Evolutionary conservation across 2,113 vertebrate species (phyloP), one percentile per base, ranked within the genome.

Genomic region (Coreoperca whiteheadi): DNA sequence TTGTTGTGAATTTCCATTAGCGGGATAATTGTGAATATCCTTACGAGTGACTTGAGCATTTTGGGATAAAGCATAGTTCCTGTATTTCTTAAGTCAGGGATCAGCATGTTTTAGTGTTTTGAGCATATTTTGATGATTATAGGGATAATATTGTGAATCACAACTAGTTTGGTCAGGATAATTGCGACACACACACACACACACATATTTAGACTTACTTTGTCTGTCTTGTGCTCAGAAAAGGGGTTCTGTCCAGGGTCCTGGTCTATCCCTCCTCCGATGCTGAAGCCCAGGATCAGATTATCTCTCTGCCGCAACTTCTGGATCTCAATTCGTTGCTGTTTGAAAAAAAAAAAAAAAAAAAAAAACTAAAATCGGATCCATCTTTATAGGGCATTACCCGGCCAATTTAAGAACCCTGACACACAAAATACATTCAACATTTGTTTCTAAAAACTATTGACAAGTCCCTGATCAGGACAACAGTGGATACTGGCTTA

Each of bases 251-350:
- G 98, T 37, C 95, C 94, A 0, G 98, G 96, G 87, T 99, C 98
- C 91, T 99, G 98, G 83, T 99, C 98, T 14, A 99, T 99, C 71
- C 98, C 98, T 11, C 98, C 98, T 92, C 98, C 98, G 0, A 99
- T 99, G 91, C 98, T 99, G 95, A 99, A 99, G 20, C 98, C 98
- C 82, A 99, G 93, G 79, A 99, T 99, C 85, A 99, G 88, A 77
- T 98, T 96, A 10, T 97, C 96, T 30, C 96, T 96, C 46, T 98
- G 96, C 1, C 96, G 95, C 54, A 99, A 93, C 82, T 99, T 99
- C 30, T 95, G 92, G 82, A 99, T 99, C 95, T 99, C 97, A 77
- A 99, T 96, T 83, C 97, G 95, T 98, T 98, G 95, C 98, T 99
- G 90, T 82, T 93, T 10, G 1, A 77, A 15, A 67, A 4, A 81